These are phyloP conservation scores for Gadus macrocephalus DNA, from an alignment of 2,113 vertebrate genomes.

Conservation along the genomic window DNA sequence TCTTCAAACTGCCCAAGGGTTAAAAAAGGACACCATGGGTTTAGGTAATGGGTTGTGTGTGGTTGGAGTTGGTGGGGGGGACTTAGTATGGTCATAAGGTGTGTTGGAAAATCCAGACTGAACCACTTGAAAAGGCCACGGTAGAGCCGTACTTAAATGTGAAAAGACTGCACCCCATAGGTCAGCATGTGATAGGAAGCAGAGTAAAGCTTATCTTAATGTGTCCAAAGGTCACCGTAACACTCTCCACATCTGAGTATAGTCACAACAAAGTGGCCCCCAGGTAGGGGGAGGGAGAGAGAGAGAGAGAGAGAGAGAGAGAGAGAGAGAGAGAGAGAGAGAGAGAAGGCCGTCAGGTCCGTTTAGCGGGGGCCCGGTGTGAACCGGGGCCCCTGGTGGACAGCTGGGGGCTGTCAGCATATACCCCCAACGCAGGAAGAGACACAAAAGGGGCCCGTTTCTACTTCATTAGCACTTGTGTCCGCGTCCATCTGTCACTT, in stretches of 20 bases:
- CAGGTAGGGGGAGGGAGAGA: slow-evolving; percentile 13
- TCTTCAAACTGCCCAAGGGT: too few species aligned
- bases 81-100: too few species aligned
- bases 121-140: too few species aligned
- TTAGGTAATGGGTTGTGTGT: too few species aligned
- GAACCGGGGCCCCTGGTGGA: slow-evolving; percentile 38
- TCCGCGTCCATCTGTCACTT: slow-evolving; percentile 59
- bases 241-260: slow-evolving; percentile 9
- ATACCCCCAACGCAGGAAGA: slow-evolving; percentile 29
- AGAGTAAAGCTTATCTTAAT: neutral
- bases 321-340: too few species aligned
- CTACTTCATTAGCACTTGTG: slow-evolving; percentile 60
- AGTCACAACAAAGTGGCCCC: slow-evolving; percentile 38
- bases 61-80: too few species aligned
- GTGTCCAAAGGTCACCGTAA: slow-evolving; percentile 31
- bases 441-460: slow-evolving; percentile 42
- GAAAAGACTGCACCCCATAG: too few species aligned
- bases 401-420: slow-evolving; percentile 56
- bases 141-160: too few species aligned
- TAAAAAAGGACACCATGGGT: too few species aligned
- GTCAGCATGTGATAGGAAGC: too few species aligned
- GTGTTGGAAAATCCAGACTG: too few species aligned
- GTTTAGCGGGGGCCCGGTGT: slow-evolving; percentile 27
- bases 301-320: too few species aligned
- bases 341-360: slow-evolving; percentile 35